Evolutionary conservation across 1,140 invertebrate genomes (phyloP).

Genomic region (Drosophila bipectinata): DNA sequence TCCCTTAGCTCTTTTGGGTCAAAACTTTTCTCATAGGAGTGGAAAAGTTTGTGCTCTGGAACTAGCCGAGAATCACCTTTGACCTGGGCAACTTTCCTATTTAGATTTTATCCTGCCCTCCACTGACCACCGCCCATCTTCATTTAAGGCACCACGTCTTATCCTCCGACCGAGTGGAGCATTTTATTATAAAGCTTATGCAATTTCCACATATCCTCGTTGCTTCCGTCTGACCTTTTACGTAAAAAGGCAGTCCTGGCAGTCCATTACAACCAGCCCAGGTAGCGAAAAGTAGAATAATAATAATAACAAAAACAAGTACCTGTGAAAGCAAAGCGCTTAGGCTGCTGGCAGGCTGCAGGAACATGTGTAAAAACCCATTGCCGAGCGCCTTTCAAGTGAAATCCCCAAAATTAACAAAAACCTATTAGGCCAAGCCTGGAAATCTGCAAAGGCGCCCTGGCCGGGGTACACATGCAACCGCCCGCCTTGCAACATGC

Average conservation of each 20-base stretch:
- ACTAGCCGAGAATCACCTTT: conserved; percentile 51
- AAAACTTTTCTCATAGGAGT: conserved; percentile 53
- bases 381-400: conserved; percentile 58
- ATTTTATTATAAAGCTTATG: conserved; percentile 74
- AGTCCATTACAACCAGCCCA: conserved; percentile 26
- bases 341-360: conserved; percentile 41
- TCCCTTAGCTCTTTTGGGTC: conserved; percentile 5
- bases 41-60: conserved; percentile 39
- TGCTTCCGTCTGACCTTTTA: conserved; percentile 11
- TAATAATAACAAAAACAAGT: conserved; percentile 31
- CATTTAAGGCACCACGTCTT: conserved; percentile 1
- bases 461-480: conserved; percentile 30
- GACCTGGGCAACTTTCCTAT: conserved; percentile 53
- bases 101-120: conserved; percentile 34
- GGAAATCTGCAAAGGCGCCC: conserved; percentile 48
- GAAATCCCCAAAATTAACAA: conserved; percentile 77
- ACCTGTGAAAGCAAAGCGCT: conserved; percentile 23
- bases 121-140: background rate
- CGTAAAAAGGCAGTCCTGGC: conserved; percentile 3
- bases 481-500: conserved; percentile 65
- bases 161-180: conserved; percentile 30
- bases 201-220: conserved; percentile 71
- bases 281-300: conserved; percentile 7
- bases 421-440: conserved; percentile 75
- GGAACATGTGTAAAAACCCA: conserved; percentile 68